Base-by-base conservation (phyloP, 2,113 vertebrate species). In the Ellobius talpinus region DNA sequence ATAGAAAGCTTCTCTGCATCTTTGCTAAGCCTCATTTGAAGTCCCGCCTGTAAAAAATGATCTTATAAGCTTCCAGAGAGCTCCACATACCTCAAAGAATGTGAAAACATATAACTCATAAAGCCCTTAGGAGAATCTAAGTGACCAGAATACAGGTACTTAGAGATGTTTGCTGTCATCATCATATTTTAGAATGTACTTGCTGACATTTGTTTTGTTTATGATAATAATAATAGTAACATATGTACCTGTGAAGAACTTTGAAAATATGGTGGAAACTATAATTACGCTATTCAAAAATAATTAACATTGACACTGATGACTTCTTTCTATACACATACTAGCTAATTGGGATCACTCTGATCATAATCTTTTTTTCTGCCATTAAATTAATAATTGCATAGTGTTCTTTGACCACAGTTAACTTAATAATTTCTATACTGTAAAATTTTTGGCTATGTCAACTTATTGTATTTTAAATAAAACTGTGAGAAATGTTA, bases 271-370 rank as follows among this genome's bases (percentile, higher is more conserved):
- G 13, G 52, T 5, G 5, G 29, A 87, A 81, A 42, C 42, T 87
- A 65, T 74, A 91, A 89, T 74, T 96, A 91, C 5, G 61, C 19
- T 45, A 82, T 81, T 93, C 36, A 63, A 47, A 94, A 94, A 88
- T 92, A 77, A 93, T 86, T 90, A 92, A 92, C 52, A 92, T 63
- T 86, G 84, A 92, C 68, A 39, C 61, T 90, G 68, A 81, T n/a
- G 79, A 73, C 23, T 76, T 91, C 93, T 93, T 92, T 77, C 89
- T 73, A 58, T 55, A 29, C 1, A 89, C 24, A 50, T 85, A 95
- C 91, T 95, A 93, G 85, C 93, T 97, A 92, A 94, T 78, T 94
- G 90, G 91, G 58, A 88, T 84, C 70, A 93, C 95, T 94, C 55
- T 77, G 42, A 93, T 93, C 94, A 96, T n/a, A 90, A 47, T 72